phyloP scores from a whole-genome alignment of 2,113 vertebrate species.

The Jacana jacana region DNA sequence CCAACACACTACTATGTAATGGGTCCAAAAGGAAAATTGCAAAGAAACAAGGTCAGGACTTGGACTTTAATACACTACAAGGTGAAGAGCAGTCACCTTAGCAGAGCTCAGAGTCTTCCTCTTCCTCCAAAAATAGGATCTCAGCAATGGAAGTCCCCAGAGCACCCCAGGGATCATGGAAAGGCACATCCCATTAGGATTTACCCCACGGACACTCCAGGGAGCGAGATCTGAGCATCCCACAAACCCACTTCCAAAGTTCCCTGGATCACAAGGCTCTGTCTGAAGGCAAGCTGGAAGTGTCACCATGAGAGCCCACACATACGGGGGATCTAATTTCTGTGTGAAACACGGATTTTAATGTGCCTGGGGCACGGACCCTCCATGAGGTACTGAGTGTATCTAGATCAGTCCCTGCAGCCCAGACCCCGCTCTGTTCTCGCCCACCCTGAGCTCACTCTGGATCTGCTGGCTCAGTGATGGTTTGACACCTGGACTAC shows the following conservation, averaged over 20 bases:
- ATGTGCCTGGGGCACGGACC: background rate
- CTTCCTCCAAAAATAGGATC: background rate
- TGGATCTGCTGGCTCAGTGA: background rate
- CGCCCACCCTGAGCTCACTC: background rate
- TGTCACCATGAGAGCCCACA: background rate
- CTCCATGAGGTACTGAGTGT: accelerated
- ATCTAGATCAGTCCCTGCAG: background rate
- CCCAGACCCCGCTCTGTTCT: background rate
- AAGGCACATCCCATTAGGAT: background rate
- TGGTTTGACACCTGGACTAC: background rate
- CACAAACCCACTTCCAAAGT: background rate
- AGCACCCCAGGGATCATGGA: background rate
- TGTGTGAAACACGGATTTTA: background rate
- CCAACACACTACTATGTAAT: background rate
- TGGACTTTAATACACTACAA: background rate
- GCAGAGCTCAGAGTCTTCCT: background rate
- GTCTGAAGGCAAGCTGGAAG: background rate
- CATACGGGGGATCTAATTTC: background rate
- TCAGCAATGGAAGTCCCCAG: background rate
- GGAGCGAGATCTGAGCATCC: background rate
- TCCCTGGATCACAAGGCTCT: background rate
- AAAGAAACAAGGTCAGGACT: background rate
- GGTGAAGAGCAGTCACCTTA: background rate
- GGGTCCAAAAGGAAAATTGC: background rate
- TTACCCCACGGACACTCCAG: background rate